Percentiles rank a stretch among this genome's conserved stretches.
These are phyloP conservation scores for Condylura cristata DNA, from an alignment of 2,113 vertebrate species.

Conservation along the genomic window DNA sequence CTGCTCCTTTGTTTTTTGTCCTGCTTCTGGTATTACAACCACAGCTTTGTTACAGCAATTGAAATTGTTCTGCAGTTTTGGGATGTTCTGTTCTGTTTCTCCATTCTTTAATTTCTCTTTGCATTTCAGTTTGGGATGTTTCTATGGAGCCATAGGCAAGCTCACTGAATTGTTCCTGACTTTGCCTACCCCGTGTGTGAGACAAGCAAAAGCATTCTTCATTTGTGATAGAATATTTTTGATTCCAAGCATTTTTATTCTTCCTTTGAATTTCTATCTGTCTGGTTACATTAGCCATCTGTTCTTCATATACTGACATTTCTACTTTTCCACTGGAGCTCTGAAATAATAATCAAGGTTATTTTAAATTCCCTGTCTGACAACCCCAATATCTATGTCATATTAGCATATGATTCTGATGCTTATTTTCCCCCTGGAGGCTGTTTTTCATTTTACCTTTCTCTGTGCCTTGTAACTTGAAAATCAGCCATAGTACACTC, in stretches of 20 bases:
- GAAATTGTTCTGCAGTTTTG: background rate
- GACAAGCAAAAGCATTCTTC: background rate
- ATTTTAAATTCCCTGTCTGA: background rate
- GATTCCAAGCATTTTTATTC: background rate
- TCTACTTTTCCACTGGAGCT: background rate
- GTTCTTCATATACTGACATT: background rate
- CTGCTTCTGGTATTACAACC: background rate
- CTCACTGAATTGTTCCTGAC: background rate
- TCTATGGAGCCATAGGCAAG: background rate
- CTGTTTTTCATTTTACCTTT: background rate
- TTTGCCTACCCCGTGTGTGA: background rate
- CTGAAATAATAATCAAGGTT: background rate
- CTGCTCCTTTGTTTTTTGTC: background rate
- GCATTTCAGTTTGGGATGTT: background rate
- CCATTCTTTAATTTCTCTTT: background rate
- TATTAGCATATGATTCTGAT: background rate
- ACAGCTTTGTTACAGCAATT: background rate
- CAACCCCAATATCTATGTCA: background rate
- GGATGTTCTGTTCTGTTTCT: too few species aligned
- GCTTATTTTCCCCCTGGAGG: background rate
- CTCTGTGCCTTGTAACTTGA: background rate
- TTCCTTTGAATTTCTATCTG: background rate
- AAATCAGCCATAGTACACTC: background rate
- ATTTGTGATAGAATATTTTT: background rate
- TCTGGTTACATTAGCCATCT: background rate